phyloP scores from a whole-genome alignment of 2,113 vertebrate genomes.

The Sinosuthora webbiana region DNA sequence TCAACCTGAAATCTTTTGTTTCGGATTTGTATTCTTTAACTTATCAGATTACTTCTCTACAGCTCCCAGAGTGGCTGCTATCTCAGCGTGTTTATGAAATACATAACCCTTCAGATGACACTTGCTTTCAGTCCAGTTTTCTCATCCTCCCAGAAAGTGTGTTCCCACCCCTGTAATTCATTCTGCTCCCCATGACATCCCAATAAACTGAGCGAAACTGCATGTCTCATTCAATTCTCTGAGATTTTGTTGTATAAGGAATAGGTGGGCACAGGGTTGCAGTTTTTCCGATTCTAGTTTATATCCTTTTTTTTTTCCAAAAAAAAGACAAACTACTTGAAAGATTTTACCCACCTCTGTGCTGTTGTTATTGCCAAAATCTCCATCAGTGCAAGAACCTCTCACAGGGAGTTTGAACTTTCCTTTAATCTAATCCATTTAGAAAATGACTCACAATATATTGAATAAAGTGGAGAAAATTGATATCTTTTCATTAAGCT shows the following conservation, averaged over 20 bases:
- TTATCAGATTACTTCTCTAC: background rate
- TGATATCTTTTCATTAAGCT: conserved; percentile 80
- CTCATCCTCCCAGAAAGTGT: background rate
- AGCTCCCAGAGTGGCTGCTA: conserved; percentile 10
- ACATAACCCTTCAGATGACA: background rate
- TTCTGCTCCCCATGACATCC: conserved; percentile 11
- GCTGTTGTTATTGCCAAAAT: conserved; percentile 49
- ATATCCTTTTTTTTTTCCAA: background rate
- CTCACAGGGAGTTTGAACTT: conserved; percentile 71
- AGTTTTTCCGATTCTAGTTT: conserved; percentile 11
- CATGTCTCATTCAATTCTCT: conserved; percentile 39
- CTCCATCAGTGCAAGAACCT: conserved; percentile 44
- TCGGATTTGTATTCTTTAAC: background rate
- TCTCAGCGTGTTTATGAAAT: background rate
- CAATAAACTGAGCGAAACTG: conserved; percentile 53
- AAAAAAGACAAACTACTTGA: background rate
- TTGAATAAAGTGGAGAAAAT: conserved; percentile 79
- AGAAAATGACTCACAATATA: conserved; percentile 78
- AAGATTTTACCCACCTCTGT: conserved; percentile 24
- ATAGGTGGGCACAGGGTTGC: conserved; percentile 32
- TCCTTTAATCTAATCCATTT: conserved; percentile 81
- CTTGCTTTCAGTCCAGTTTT: background rate
- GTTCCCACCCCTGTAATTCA: conserved; percentile 18
- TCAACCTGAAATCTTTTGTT: conserved; percentile 32
- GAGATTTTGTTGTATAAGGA: conserved; percentile 40